phyloP scores from a whole-genome alignment of 2,113 vertebrate genomes.

The Zapornia atra region DNA sequence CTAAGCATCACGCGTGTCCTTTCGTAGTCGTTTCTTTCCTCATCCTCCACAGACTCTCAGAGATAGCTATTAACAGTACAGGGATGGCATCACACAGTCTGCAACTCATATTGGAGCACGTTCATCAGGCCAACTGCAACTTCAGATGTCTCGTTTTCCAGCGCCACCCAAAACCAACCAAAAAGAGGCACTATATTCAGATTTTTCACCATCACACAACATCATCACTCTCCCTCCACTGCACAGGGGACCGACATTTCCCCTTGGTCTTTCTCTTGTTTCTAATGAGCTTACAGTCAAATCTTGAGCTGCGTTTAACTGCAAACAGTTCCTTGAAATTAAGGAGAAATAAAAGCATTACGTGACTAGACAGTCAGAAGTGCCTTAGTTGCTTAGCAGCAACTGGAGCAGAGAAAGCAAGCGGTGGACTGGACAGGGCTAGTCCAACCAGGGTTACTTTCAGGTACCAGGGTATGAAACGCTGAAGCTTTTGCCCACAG shows the following conservation, averaged over 20 bases:
- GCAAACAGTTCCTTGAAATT: not conserved
- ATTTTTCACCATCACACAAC: not conserved
- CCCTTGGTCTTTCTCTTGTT: not conserved
- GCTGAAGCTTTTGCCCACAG: not conserved
- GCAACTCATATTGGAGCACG: not conserved
- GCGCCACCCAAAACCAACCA: not conserved
- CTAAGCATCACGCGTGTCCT: not conserved
- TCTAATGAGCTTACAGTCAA: not conserved
- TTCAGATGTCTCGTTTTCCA: not conserved
- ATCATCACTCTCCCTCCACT: not conserved
- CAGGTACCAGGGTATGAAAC: not conserved
- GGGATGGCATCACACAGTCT: not conserved
- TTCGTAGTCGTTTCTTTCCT: not conserved
- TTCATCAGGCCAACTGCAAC: not conserved
- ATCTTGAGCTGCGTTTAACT: not conserved
- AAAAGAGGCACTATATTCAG: not conserved
- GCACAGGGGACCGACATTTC: not conserved
- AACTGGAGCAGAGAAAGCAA: not conserved
- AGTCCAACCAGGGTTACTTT: not conserved
- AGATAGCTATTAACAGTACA: not conserved
- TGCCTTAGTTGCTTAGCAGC: not conserved
- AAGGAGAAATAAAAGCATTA: not conserved
- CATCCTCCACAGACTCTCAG: not conserved
- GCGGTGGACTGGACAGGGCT: not conserved
- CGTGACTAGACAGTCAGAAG: not conserved